Conservation (phyloP, 2,797 vertebrate species). For the Anisognathus igniventris region DNA sequence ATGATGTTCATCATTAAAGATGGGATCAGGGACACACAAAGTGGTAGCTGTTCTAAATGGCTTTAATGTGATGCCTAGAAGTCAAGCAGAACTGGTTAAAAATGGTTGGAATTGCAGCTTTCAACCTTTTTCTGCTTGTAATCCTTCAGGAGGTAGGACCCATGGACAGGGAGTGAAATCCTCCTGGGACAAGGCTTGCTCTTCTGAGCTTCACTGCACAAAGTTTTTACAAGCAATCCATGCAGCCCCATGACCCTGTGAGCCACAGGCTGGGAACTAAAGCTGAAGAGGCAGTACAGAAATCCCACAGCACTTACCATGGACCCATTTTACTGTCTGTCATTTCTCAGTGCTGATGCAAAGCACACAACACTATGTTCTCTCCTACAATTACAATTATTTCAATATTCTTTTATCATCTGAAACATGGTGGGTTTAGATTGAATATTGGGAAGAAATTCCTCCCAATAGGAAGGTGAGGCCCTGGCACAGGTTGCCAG, state of each 20-base stretch:
- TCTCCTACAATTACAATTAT: not conserved
- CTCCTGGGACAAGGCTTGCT: not conserved
- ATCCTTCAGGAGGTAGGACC: not conserved
- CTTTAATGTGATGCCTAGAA: slow-evolving; percentile 75
- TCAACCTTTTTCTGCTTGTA: not conserved
- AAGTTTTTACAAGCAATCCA: not conserved
- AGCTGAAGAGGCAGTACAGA: not conserved
- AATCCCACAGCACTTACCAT: not conserved
- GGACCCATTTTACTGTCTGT: not conserved
- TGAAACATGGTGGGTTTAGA: not conserved
- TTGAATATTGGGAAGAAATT: not conserved
- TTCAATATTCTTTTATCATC: not conserved
- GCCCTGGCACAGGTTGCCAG: not conserved
- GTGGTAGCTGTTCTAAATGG: slow-evolving; percentile 85
- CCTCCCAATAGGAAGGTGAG: not conserved
- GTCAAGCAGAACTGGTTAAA: not conserved
- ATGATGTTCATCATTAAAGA: slow-evolving; percentile 84
- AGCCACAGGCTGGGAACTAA: not conserved
- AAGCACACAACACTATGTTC: not conserved
- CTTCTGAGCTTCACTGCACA: not conserved
- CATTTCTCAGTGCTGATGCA: not conserved
- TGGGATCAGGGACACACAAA: slow-evolving; percentile 87
- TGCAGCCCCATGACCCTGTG: accelerated
- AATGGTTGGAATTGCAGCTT: not conserved
- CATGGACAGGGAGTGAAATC: not conserved